These are phyloP conservation scores for Copsychus sechellarum DNA, from an alignment of 2,113 vertebrate species.

Conservation along the genomic window DNA sequence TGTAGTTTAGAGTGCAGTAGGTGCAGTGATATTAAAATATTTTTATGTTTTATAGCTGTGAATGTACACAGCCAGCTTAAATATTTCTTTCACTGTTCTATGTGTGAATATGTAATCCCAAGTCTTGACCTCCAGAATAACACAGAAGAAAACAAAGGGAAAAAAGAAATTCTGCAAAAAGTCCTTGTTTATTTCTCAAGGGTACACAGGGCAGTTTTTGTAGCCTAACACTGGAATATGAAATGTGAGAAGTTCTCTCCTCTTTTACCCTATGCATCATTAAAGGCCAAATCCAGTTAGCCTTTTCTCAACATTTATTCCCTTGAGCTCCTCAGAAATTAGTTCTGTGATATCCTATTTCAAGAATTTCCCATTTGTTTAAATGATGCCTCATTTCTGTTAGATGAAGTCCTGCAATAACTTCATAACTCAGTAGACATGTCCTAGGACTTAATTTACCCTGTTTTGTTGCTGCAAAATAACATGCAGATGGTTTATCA, in stretches of 20 bases:
- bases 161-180: background rate
- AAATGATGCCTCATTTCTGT: background rate
- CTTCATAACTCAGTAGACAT: background rate
- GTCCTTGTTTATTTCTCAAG: background rate
- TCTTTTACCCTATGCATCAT: background rate
- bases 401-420: background rate
- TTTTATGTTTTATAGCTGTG: background rate
- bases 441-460: background rate
- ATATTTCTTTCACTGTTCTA: background rate
- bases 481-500: conserved; percentile 9
- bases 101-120: background rate
- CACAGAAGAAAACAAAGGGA: background rate
- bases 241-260: conserved; percentile 10
- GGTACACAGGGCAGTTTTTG: background rate
- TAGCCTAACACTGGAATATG: background rate
- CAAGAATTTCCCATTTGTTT: conserved; percentile 5
- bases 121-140: background rate
- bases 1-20: background rate
- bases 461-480: conserved; percentile 12
- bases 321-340: background rate
- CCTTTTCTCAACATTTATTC: background rate
- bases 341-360: background rate
- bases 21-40: background rate
- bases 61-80: background rate
- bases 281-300: background rate